Base-by-base conservation (phyloP, 1,140 invertebrate species). In the Drosophila sproati region DNA sequence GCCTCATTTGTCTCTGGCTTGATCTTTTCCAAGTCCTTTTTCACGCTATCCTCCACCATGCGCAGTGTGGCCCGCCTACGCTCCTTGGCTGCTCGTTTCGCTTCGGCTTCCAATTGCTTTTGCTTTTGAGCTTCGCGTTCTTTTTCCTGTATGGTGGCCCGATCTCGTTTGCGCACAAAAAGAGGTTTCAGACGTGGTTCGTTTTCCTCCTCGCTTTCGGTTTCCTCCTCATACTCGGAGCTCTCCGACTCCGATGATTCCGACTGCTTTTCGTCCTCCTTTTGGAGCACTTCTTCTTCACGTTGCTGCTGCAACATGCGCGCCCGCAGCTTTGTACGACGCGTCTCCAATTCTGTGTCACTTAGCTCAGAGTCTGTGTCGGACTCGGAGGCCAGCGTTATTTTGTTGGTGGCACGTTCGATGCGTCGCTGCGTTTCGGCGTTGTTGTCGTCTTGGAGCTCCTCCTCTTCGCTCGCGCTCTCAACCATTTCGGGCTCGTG, bases 111-210 rank as follows among this genome's bases (percentile, higher is more conserved):
- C 54, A 95, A 92, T 93, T 97, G 96, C 87, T 98, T 98, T 83
- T 98, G 95, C 80, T 96, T 96, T 77, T 95, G 94, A 48, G 96
- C 95, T 93, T 98, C 97, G 55, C 96, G 96, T 91, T 99, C 98
- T 83, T 97, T 96, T 91, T 99, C 98, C 81, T 98, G 96, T 41
- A 99, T 96, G 4, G 99, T 99, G 47, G 99, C 96, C 71, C 99
- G 94, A 91, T 99, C 98, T 73, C 96, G 96, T 91, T 99, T 99
- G 71, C 97, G 94, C 0, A 99, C 98, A 94, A 99, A 99, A 1
- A 99, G 97, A 4, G 99, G 99, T 91, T 99, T 99, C 5, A 99
- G 94, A 64, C 98, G 94, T 0, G 98, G 98, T 0, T 90, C 92
- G 47, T 93, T 91, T 31, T 96, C 96, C 61, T 96, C 96, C 37